Conservation (phyloP, 1,140 invertebrate genomes). For the Cyphomyrmex costatus region DNA sequence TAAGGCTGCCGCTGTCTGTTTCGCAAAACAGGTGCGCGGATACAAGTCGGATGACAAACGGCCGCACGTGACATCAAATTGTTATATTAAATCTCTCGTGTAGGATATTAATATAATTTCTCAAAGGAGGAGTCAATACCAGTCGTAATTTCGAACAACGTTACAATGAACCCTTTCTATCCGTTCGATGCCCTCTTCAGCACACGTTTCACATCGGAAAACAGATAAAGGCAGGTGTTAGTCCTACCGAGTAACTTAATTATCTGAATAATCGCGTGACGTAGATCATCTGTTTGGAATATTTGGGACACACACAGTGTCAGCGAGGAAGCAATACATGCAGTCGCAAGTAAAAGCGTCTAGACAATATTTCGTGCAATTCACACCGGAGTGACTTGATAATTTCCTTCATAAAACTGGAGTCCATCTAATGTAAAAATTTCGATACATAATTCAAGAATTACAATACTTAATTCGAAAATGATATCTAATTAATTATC, state of each 20-base stretch:
- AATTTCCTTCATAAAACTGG: not conserved
- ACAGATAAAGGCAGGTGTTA: slow-evolving; percentile 49
- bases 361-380: not conserved
- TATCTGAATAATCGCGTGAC: slow-evolving; percentile 52
- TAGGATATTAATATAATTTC: slow-evolving; percentile 21
- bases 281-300: slow-evolving; percentile 31
- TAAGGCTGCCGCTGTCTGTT: slow-evolving; percentile 7
- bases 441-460: not conserved
- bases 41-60: slow-evolving; percentile 44
- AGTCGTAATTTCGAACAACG: not conserved
- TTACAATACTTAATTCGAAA: not conserved
- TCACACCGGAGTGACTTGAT: not conserved
- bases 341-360: not conserved
- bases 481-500: slow-evolving; percentile 17
- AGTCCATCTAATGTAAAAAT: not conserved
- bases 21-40: slow-evolving; percentile 46
- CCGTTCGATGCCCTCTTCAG: not conserved
- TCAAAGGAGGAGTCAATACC: not conserved
- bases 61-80: slow-evolving; percentile 31
- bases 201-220: slow-evolving; percentile 42
- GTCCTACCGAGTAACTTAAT: slow-evolving; percentile 43
- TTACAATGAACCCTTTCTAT: slow-evolving; percentile 24
- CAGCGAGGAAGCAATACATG: not conserved
- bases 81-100: slow-evolving; percentile 43
- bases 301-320: slow-evolving; percentile 11